Base-by-base conservation (phyloP, 1,140 invertebrate genomes). In the Sitobion miscanthi region DNA sequence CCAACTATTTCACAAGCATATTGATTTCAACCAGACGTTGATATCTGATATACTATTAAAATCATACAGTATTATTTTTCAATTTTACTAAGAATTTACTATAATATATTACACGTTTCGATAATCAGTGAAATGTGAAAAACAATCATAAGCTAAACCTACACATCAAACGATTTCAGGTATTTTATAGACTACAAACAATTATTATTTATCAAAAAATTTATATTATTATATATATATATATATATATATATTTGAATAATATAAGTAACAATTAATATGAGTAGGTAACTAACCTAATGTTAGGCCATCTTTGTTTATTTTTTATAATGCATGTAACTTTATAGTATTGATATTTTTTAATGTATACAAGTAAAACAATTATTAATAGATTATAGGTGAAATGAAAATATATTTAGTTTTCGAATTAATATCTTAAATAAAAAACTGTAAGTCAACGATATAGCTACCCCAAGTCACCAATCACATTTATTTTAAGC, bases 21-120 rank as follows among this genome's bases (percentile, higher is more conserved):
- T 62, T 30, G 17, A 62, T 9, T 62, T 30, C 30, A 69, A 69
- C 2, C 4, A 17, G 62, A 77, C n/a, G 62, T 77, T 77, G 62
- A n/a, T 77, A 77, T 77, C n/a, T 77, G 62, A 77, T 77, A n/a
- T n/a, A 77, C 30, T 77, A 77, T 77, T 77, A 77, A 77, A 77
- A 77, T n/a, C 1, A 14, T 35, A 77, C 30, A 77, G 11, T 62
- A 77, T n/a, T n/a, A 35, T 35, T 77, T n/a, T 77, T n/a, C 14
- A 77, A 69, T 77, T 77, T 77, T n/a, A 6, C 5, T 17, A 77
- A 77, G 30, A 69, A 77, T 77, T n/a, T 17, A 14, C n/a, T 77
- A 77, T 35, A n/a, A 23, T 77, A 77, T 77, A 77, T 77, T 77
- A 77, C 62, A 35, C 14, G 62, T 77, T n/a, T 77, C 62, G 17